Base-by-base conservation (phyloP, 2,797 vertebrate species). In the Macroramphosus scolopax region DNA sequence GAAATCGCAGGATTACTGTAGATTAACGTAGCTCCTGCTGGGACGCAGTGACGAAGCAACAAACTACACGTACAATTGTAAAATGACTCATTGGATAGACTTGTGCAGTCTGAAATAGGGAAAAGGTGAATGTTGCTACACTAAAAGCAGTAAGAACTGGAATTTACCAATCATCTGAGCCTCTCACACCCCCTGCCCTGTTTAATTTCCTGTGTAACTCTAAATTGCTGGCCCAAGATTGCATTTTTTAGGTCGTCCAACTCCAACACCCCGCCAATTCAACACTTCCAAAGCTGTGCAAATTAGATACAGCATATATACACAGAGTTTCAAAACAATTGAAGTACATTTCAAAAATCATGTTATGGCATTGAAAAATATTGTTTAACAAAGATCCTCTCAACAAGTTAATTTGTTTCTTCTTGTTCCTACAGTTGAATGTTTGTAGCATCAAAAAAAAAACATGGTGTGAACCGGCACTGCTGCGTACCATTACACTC, bases 171-270 rank as follows among this genome's bases (percentile, higher is more conserved):
- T 47, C 55, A 61, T 61, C 43, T 53, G 31, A 42, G 28, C 38
- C 37, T 37, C 43, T 18, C 16, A 34, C 34, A 48, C 17, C 30
- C 25, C 18, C 28, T 43, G 34, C 25, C 38, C 10, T 13, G 37
- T 38, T 64, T 60, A 35, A 63, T 68, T 30, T 41, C 51, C 17
- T 25, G 11, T 12, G 25, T 51, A 59, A 59, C 34, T 51, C 42
- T 35, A 45, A 43, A 59, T 40, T 55, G 34, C 37, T 44, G 34
- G 26, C 24, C 37, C 33, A 13, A 38, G 34, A 36, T 8, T 24
- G 20, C 30, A n/a, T 22, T 36, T 46, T 58, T 69, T 20, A 55
- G 28, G 39, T 50, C 47, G 58, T 0, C 8, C 18, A 16, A 20
- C 17, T 39, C 10, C 31, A n/a, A n/a, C n/a, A n/a, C 4, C 5